Base-by-base conservation (phyloP, 2,797 vertebrate genomes). In the Cephalopachus bancanus region DNA sequence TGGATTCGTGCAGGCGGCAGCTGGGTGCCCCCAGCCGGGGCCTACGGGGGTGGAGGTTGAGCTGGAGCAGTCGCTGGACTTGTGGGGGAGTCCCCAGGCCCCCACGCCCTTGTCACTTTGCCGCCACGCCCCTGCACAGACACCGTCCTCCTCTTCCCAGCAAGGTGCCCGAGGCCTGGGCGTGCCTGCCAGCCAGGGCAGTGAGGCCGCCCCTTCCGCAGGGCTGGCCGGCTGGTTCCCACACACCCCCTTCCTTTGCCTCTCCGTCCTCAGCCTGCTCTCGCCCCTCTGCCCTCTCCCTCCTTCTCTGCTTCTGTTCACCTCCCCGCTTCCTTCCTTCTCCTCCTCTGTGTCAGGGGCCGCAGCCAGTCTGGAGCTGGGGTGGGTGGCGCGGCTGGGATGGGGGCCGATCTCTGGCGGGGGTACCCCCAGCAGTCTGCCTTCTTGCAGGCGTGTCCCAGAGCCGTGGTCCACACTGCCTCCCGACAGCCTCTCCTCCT, bases 61-160 rank as follows among this genome's bases (percentile, higher is more conserved):
- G 44, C 60, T 64, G 26, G 81, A 26, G 14, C 19, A 16, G 5
- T 15, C 33, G 24, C 86, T 16, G 14, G 33, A 49, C 69, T 37
- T 22, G 28, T 14, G 15, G 83, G 71, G 59, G 30, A 2, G 8
- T 7, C 60, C 51, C 69, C 26, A n/a, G 44, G 0, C 3, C 0
- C 16, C 37, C 8, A 28, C 16, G 4, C 0, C 1, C 24, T 33
- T 14, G 7, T 37, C 75, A 37, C 26, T 3, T n/a, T 0, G 0
- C 44, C 22, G 7, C 30, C 59, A 44, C 44, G 5, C 57, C 33
- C n/a, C 22, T 2, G n/a, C 60, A 55, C 55, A 17, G 6, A 33
- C 26, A 51, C 15, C 44, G 37, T 55, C 33, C 59, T 80, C 44
- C 1, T 28, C 2, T 53, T 55, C 28, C 37, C 19, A 11, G 49